These are phyloP conservation scores for Lagenorhynchus albirostris DNA, from an alignment of 2,113 vertebrate species.

Conservation along the genomic window DNA sequence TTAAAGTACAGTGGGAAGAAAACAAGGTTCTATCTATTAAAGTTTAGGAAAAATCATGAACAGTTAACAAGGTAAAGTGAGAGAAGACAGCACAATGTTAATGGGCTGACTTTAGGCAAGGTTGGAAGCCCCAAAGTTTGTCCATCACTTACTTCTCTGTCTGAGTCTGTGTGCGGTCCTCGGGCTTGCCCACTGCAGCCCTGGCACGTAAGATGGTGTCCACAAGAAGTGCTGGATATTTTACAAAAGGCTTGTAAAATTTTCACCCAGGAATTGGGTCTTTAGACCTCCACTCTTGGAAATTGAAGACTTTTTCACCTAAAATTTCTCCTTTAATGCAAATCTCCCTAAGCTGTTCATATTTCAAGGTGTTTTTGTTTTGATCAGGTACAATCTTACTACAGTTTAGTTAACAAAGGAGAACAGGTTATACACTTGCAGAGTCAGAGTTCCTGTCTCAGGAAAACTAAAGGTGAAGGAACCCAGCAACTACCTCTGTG, in stretches of 20 bases:
- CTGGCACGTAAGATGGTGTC: neutral
- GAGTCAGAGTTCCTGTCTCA: accelerated
- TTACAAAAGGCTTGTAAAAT: accelerated
- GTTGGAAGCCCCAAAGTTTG: neutral
- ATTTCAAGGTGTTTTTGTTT: neutral
- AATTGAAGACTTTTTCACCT: neutral
- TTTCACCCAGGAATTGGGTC: too few species aligned
- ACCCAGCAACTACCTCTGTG: accelerated
- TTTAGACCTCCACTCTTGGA: too few species aligned
- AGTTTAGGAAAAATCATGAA: neutral
- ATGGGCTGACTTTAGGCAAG: accelerated
- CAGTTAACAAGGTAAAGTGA: accelerated
- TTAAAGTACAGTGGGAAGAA: neutral
- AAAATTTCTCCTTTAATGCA: neutral
- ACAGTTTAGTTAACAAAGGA: neutral
- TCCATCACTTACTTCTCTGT: accelerated
- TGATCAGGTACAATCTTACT: accelerated
- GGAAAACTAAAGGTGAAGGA: accelerated
- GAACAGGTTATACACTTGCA: too few species aligned
- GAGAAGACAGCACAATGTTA: neutral
- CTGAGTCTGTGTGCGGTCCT: neutral
- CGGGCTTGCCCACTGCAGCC: accelerated
- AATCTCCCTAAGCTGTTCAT: neutral
- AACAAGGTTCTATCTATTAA: neutral
- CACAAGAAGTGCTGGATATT: accelerated